Evolutionary conservation across 2,888 invertebrate species (phyloP).

Genomic region (Hydraecia micacea): DNA sequence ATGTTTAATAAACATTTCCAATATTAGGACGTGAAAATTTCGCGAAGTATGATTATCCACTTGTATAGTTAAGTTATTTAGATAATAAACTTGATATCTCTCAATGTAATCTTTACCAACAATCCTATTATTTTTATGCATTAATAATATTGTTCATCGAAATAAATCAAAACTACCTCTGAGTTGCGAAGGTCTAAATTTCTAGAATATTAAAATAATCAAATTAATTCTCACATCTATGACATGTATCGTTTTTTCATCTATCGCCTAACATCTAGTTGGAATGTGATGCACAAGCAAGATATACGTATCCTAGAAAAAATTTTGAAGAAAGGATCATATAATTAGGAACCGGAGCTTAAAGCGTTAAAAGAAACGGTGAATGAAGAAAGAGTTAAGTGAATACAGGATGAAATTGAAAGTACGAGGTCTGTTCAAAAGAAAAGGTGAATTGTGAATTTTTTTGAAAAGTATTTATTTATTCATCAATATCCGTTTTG

Average conservation of each 20-base stretch:
- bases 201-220: not conserved
- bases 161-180: conserved; percentile 37
- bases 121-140: not conserved
- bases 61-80: conserved; percentile 1
- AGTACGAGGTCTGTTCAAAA: no score
- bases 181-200: conserved; percentile 39
- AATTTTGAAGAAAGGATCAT: not conserved
- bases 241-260: not conserved
- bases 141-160: conserved; percentile 27
- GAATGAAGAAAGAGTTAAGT: not conserved
- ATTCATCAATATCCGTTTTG: no score
- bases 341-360: conserved; percentile 36
- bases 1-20: not conserved
- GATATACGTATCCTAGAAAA: not conserved
- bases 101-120: not conserved
- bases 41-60: not conserved
- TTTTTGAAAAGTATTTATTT: no score
- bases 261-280: not conserved
- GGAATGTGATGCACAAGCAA: conserved; percentile 6
- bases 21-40: not conserved
- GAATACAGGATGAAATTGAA: conserved; percentile 41
- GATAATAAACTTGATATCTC: not conserved
- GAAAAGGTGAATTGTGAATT: no score
- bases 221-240: not conserved
- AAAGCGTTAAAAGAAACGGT: conserved; percentile 24